Percentiles rank a stretch among this genome's conserved stretches.
phyloP scores from a whole-genome alignment of 2,888 invertebrate species.

The Rapana venosa region DNA sequence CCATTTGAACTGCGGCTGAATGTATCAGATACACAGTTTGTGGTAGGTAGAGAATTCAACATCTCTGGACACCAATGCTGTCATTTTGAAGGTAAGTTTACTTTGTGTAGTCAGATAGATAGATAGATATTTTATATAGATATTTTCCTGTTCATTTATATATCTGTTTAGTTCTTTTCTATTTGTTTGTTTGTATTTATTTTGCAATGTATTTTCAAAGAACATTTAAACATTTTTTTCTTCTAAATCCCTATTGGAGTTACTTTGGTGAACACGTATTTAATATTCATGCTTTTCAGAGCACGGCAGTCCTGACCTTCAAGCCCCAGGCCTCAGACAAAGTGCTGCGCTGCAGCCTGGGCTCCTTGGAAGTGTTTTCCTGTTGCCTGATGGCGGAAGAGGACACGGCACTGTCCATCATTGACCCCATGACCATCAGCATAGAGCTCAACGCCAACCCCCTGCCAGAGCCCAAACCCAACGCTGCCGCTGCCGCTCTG shows the following conservation, averaged over 20 bases:
- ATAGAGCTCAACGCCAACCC: conserved; percentile 74
- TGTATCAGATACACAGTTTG: conserved; percentile 95
- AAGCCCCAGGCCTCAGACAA: conserved; percentile 84
- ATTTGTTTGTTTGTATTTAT: too few species aligned
- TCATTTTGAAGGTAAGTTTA: conserved; percentile 84
- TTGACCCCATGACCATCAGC: conserved; percentile 91
- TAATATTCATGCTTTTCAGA: background rate
- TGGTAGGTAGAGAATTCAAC: conserved; percentile 94
- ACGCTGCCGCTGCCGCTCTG: conserved; percentile 57
- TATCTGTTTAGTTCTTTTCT: too few species aligned
- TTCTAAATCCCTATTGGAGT: too few species aligned
- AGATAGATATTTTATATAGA: too few species aligned
- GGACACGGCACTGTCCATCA: conserved; percentile 94
- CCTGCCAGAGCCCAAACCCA: conserved; percentile 63
- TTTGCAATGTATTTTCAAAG: too few species aligned
- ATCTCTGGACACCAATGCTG: conserved; percentile 92
- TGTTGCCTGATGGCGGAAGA: conserved; percentile 93
- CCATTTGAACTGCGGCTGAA: conserved; percentile 93
- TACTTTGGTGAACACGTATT: too few species aligned
- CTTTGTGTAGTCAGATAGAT: background rate
- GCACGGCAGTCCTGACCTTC: conserved; percentile 83
- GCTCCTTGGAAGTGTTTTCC: conserved; percentile 93
- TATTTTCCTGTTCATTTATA: too few species aligned
- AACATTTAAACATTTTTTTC: too few species aligned
- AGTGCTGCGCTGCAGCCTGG: conserved; percentile 91